Percentiles rank a stretch among this genome's conserved stretches.
Evolutionary conservation across 2,113 vertebrate species (phyloP).

Genomic region (Cathartes aura): DNA sequence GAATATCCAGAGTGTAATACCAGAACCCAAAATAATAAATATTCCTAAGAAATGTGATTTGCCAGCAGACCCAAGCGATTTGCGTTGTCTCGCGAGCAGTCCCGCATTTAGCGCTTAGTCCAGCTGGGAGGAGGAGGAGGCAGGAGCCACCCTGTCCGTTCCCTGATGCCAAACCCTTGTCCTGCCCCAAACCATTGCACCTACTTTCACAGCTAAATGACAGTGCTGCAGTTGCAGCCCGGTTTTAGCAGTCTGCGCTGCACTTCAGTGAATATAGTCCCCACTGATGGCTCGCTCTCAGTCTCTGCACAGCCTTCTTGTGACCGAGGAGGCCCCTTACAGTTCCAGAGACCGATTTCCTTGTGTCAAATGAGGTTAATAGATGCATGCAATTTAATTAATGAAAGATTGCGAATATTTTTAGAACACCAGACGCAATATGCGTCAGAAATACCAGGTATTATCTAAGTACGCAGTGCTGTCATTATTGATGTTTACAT

Average conservation of each 20-base stretch:
- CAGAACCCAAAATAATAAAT: background rate
- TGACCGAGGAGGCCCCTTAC: background rate
- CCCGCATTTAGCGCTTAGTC: background rate
- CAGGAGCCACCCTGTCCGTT: background rate
- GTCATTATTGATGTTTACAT: slow-evolving; percentile 23
- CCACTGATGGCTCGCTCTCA: background rate
- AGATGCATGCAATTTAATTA: slow-evolving; percentile 29
- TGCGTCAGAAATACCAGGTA: slow-evolving; percentile 26
- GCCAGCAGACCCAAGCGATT: fast-evolving
- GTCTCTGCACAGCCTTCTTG: background rate
- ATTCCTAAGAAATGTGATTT: background rate
- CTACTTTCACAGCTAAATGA: background rate
- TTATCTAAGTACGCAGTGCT: background rate
- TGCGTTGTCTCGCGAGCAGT: fast-evolving
- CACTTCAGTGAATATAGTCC: background rate
- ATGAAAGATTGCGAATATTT: background rate
- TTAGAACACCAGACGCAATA: background rate
- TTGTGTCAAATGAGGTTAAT: slow-evolving; percentile 51
- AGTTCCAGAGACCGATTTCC: background rate
- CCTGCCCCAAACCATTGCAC: background rate
- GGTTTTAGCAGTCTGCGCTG: background rate
- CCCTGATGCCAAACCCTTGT: background rate
- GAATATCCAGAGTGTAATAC: background rate
- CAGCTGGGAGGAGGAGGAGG: background rate
- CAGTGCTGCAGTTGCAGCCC: background rate